A percentile compares a stretch with the other conserved stretches of the same genome.
Evolutionary conservation across 2,113 vertebrate species (phyloP).

Genomic region (Burhinus oedicnemus): DNA sequence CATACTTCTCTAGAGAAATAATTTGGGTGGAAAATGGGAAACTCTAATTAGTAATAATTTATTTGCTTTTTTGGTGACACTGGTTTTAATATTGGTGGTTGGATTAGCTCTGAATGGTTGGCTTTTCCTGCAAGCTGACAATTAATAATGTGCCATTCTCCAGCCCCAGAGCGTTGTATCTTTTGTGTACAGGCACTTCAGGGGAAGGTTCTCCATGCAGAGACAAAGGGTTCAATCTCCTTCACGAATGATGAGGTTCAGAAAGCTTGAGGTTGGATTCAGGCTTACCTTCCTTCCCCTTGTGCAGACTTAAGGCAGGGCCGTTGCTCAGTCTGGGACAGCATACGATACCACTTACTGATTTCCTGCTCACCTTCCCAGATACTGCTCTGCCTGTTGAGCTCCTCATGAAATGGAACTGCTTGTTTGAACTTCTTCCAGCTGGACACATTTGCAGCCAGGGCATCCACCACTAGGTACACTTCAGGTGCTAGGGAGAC

Average conservation of each 20-base stretch:
- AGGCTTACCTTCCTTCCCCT: background rate
- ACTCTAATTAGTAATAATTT: background rate
- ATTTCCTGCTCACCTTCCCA: background rate
- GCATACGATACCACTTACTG: fast-evolving
- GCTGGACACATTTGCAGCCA: background rate
- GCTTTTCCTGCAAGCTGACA: background rate
- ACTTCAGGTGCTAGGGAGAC: too few relatives aligned
- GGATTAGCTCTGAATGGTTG: background rate
- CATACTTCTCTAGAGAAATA: background rate
- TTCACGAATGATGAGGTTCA: background rate
- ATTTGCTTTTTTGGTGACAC: background rate
- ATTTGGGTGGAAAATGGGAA: background rate
- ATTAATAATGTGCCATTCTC: background rate
- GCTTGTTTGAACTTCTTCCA: background rate
- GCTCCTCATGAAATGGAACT: background rate
- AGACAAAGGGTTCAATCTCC: background rate
- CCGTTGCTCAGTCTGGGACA: background rate
- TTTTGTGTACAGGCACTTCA: background rate
- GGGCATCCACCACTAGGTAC: background rate
- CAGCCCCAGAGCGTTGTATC: background rate
- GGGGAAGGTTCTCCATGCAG: background rate
- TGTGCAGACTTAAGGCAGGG: background rate
- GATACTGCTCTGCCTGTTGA: background rate
- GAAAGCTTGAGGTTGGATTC: background rate
- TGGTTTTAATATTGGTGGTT: background rate